These are phyloP conservation scores for Zaprionus bogoriensis DNA, from an alignment of 2,888 invertebrate species.

Conservation along the genomic window DNA sequence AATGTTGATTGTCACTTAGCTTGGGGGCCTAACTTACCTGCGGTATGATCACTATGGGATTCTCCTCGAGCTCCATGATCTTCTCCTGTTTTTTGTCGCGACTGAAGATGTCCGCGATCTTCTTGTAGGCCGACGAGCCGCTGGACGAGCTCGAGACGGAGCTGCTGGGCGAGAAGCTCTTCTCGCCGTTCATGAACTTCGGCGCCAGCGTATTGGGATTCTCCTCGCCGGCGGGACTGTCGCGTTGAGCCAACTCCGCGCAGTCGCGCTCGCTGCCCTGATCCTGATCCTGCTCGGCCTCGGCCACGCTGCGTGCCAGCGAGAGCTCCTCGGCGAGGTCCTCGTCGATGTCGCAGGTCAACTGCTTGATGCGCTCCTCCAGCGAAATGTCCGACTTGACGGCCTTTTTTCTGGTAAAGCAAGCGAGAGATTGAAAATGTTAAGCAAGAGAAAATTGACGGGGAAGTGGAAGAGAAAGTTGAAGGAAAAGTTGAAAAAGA, in stretches of 20 bases:
- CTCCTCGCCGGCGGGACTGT: slow-evolving; percentile 88
- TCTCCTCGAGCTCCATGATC: slow-evolving; percentile 83
- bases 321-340: slow-evolving; percentile 79
- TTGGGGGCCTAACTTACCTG: no score
- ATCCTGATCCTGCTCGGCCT: slow-evolving; percentile 52
- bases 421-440: no score
- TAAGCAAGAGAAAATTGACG: neutral
- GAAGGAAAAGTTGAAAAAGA: no score
- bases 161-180: slow-evolving; percentile 86
- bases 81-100: slow-evolving; percentile 83
- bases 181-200: slow-evolving; percentile 83
- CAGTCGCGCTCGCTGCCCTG: slow-evolving; percentile 54
- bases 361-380: slow-evolving; percentile 92
- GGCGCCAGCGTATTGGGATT: slow-evolving; percentile 70
- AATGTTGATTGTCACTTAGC: no score
- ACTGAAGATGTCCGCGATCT: slow-evolving; percentile 83
- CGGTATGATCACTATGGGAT: slow-evolving; percentile 83
- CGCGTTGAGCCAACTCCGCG: slow-evolving; percentile 84
- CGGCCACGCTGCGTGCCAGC: slow-evolving; percentile 47
- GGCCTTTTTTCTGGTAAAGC: slow-evolving; percentile 83
- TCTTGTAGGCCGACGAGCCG: slow-evolving; percentile 86
- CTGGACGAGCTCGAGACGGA: slow-evolving; percentile 85
- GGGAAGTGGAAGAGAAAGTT: no score
- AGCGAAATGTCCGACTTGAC: slow-evolving; percentile 87
- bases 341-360: slow-evolving; percentile 93